phyloP scores from a whole-genome alignment of 2,888 invertebrate species.

The Caenorhabditis panamensis region DNA sequence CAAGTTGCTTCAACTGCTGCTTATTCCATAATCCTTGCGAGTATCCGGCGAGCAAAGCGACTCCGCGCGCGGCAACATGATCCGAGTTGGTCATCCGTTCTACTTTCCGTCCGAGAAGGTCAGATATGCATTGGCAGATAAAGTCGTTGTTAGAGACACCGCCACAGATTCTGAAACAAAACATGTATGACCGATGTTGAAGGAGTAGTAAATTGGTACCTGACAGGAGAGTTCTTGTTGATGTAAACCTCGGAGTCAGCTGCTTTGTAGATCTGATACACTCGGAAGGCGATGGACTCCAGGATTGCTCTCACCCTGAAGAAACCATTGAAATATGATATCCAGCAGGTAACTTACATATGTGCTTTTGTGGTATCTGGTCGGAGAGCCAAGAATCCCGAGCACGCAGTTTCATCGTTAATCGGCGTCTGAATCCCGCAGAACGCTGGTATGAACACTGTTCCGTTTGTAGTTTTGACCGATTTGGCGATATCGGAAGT shows the following conservation, averaged over 20 bases:
- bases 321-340: too few species aligned
- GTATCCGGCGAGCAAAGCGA: slow-evolving; percentile 90
- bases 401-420: slow-evolving; percentile 90
- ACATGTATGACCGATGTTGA: neutral
- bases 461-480: slow-evolving; percentile 63
- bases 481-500: slow-evolving; percentile 69
- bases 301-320: slow-evolving; percentile 87
- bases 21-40: slow-evolving; percentile 85
- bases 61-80: slow-evolving; percentile 86
- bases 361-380: slow-evolving; percentile 86
- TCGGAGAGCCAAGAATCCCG: slow-evolving; percentile 88
- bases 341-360: slow-evolving; percentile 57
- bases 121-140: slow-evolving; percentile 90
- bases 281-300: slow-evolving; percentile 90
- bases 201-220: slow-evolving; percentile 51
- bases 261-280: slow-evolving; percentile 88
- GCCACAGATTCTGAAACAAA: slow-evolving; percentile 90
- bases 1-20: slow-evolving; percentile 59
- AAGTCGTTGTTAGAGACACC: slow-evolving; percentile 97
- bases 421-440: slow-evolving; percentile 91
- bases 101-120: slow-evolving; percentile 88
- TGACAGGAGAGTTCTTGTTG: slow-evolving; percentile 66
- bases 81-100: slow-evolving; percentile 88
- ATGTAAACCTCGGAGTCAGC: slow-evolving; percentile 87
- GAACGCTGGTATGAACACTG: slow-evolving; percentile 91